Base-by-base conservation (phyloP, 2,888 invertebrate species). In the Epinotia ramella region DNA sequence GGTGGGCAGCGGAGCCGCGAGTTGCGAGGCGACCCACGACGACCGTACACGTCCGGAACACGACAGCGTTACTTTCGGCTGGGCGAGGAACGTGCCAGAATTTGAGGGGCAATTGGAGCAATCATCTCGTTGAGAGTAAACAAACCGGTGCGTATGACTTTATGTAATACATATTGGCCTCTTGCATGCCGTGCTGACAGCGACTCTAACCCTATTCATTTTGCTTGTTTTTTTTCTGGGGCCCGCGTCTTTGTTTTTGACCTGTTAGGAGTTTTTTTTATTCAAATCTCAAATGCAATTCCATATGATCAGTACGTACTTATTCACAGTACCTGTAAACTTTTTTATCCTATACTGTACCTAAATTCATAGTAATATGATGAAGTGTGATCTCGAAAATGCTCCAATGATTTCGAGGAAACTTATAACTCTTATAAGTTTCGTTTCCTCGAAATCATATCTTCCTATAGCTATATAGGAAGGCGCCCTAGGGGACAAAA, bases 111-210 rank as follows among this genome's bases (percentile, higher is more conserved):
- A 91, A 93, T 92, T 93, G 91, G 83, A 87, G 90, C 92, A 94
- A 94, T 94, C 93, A 93, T 94, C 93, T 89, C 84, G 89, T 93
- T 94, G 91, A 92, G 89, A 88, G 87, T 91, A 94, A 94, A 93
- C 93, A 94, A 94, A 93, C 89, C 85, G 86, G 94, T 94, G 90
- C 93, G 94, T 93, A 87, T 84, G 83, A 82, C 84, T 89, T 88
- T 89, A 90, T 89, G 84, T 91, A 92, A 90, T 84, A 53, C 53
- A 53, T 53, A 77, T 75, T 73, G 73, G 73, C 67, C 68, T 70
- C 68, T 72, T 68, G 65, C 65, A 64, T 46, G 67, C 65, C 76
- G 59, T 9, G 71, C 73, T 73, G 68, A 77, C 73, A 69, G 63
- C 71, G 75, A 73, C 73, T 69, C 70, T 66, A 66, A 70, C 71